phyloP scores from a whole-genome alignment of 92 coral and sea anemone genomes.

The Phenganax stokvisi region DNA sequence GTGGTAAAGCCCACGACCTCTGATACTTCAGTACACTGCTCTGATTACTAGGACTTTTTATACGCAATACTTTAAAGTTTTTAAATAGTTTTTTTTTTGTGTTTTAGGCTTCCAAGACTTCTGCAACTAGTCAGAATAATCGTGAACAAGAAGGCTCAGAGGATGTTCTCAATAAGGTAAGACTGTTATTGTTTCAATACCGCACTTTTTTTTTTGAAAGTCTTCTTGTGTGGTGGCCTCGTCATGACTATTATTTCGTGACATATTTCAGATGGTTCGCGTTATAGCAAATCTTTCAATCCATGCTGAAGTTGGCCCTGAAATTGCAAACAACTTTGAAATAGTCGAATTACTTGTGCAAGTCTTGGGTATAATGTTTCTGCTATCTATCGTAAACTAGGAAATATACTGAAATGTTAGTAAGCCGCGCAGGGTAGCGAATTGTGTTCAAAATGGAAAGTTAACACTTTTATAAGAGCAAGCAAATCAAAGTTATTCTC shows the following conservation, averaged over 20 bases:
- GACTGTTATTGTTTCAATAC: neutral
- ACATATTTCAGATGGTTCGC: slow-evolving; percentile 60
- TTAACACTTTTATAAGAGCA: too few species aligned
- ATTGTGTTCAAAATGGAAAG: too few species aligned
- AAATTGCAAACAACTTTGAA: slow-evolving; percentile 62
- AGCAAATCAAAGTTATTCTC: neutral
- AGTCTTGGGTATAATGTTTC: slow-evolving; percentile 61
- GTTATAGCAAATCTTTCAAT: slow-evolving; percentile 90
- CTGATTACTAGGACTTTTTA: too few species aligned
- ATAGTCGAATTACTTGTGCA: slow-evolving; percentile 68
- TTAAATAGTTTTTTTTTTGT: too few species aligned
- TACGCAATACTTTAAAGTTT: too few species aligned
- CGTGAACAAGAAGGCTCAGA: slow-evolving; percentile 49
- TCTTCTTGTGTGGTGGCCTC: too few species aligned
- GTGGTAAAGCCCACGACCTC: too few species aligned
- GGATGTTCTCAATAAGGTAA: slow-evolving; percentile 78
- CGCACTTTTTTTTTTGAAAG: too few species aligned
- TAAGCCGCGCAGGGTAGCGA: too few species aligned
- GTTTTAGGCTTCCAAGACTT: slow-evolving; percentile 19
- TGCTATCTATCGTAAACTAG: too few species aligned
- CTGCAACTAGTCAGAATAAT: slow-evolving; percentile 46
- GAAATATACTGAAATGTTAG: neutral
- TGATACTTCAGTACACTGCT: too few species aligned
- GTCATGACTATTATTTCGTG: too few species aligned
- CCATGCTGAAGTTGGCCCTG: slow-evolving; percentile 78